Evolutionary conservation across 1,140 invertebrate genomes (phyloP).

Genomic region (Chionoecetes opilio): DNA sequence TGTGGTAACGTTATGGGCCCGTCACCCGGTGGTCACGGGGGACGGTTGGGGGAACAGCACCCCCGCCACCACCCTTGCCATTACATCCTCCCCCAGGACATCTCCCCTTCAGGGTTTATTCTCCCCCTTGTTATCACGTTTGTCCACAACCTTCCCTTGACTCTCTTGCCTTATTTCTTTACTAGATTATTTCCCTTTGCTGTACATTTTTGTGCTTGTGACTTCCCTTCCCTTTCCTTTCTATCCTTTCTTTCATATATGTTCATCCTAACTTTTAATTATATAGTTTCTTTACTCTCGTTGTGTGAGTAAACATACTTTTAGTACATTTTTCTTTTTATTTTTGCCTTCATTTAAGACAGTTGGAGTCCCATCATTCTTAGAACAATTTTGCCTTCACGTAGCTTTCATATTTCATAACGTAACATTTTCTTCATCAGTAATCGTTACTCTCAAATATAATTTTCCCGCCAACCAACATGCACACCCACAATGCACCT

Average conservation of each 20-base stretch:
- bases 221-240: neutral
- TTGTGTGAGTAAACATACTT: neutral
- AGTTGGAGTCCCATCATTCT: neutral
- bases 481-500: neutral
- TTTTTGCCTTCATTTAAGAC: neutral
- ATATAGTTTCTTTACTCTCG: no score
- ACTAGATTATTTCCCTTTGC: neutral
- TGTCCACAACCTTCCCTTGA: neutral
- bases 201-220: neutral
- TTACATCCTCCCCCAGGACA: neutral
- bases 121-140: conserved; percentile 3
- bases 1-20: neutral
- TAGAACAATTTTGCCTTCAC: neutral
- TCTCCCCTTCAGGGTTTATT: neutral
- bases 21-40: neutral
- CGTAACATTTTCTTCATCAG: neutral
- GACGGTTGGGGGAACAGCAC: neutral
- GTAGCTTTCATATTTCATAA: neutral
- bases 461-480: neutral
- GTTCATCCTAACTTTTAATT: no score
- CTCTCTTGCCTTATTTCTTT: neutral
- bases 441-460: neutral
- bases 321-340: neutral
- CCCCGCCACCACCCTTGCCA: neutral
- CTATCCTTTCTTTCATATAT: neutral